Percentiles rank a stretch among this genome's conserved stretches.
phyloP scores from a whole-genome alignment of 2,888 invertebrate genomes.

The Auanema freiburgensis region DNA sequence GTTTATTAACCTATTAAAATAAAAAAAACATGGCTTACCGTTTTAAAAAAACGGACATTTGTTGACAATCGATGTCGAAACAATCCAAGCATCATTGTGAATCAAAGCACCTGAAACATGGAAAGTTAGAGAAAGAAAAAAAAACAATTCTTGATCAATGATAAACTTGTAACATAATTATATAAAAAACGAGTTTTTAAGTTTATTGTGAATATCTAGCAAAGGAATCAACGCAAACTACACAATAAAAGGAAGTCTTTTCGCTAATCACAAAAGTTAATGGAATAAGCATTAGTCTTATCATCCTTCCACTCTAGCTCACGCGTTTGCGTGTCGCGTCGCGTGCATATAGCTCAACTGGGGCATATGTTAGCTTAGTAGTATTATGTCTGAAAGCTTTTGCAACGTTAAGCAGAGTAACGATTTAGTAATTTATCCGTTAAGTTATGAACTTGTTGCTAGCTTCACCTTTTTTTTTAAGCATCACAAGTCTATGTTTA shows the following conservation, averaged over 20 bases:
- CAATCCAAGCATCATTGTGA: constrained; percentile 13
- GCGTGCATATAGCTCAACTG: too few relatives aligned
- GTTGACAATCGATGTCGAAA: not conserved
- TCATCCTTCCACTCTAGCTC: too few relatives aligned
- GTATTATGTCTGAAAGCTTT: not conserved
- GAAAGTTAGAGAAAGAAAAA: constrained; percentile 12
- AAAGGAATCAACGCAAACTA: too few relatives aligned
- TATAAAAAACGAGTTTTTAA: constrained; percentile 5
- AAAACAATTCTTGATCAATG: constrained; percentile 20
- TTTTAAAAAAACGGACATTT: constrained; percentile 9
- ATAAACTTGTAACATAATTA: constrained; percentile 19
- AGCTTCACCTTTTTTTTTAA: constrained; percentile 41
- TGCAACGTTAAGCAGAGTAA: too few relatives aligned
- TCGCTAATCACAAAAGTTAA: too few relatives aligned
- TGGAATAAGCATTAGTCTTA: too few relatives aligned
- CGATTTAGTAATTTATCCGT: too few relatives aligned
- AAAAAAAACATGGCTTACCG: constrained; percentile 15
- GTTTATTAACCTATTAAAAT: constrained; percentile 16
- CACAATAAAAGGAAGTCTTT: constrained; percentile 10
- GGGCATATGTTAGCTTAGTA: constrained; percentile 67
- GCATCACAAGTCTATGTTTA: constrained; percentile 62
- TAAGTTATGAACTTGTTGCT: too few relatives aligned
- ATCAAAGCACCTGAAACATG: constrained; percentile 7
- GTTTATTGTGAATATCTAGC: constrained; percentile 10
- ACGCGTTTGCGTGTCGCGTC: too few relatives aligned